Evolutionary conservation across 2,113 vertebrate species (phyloP).

Genomic region (Sphyrna mokarran): DNA sequence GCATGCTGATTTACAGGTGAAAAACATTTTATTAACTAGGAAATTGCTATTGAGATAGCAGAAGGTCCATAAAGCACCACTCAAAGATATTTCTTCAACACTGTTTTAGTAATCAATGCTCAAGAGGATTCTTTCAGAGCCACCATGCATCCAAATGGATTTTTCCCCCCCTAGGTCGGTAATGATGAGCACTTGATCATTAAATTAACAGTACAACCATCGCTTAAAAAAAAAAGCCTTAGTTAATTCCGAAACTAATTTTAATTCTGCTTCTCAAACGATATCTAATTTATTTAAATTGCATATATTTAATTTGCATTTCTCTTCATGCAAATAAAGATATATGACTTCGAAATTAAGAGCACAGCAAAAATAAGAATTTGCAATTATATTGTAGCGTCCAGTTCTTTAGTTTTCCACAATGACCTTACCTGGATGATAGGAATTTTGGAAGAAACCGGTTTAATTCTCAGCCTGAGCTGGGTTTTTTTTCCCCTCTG

Average conservation of each 20-base stretch:
- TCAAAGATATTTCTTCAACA: neutral
- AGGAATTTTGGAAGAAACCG: neutral
- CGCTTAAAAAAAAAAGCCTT: neutral
- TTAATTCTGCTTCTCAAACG: neutral
- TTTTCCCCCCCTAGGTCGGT: neutral
- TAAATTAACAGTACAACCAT: neutral
- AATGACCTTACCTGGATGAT: constrained; percentile 1
- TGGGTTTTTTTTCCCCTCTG: constrained; percentile 36
- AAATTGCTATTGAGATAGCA: neutral
- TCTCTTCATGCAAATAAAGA: neutral
- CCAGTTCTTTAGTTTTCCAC: neutral
- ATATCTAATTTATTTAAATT: neutral
- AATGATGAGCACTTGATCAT: neutral
- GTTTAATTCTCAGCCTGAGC: neutral
- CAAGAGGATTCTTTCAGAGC: neutral
- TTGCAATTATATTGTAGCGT: neutral
- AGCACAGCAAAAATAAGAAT: neutral
- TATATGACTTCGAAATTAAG: neutral
- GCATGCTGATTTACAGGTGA: neutral
- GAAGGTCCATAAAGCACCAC: neutral
- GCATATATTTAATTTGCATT: neutral
- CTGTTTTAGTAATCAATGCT: neutral
- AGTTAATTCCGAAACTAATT: neutral
- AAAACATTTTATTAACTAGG: neutral
- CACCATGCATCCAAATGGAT: neutral